phyloP scores from a whole-genome alignment of 2,797 vertebrate genomes.

The Epinephelus coioides region DNA sequence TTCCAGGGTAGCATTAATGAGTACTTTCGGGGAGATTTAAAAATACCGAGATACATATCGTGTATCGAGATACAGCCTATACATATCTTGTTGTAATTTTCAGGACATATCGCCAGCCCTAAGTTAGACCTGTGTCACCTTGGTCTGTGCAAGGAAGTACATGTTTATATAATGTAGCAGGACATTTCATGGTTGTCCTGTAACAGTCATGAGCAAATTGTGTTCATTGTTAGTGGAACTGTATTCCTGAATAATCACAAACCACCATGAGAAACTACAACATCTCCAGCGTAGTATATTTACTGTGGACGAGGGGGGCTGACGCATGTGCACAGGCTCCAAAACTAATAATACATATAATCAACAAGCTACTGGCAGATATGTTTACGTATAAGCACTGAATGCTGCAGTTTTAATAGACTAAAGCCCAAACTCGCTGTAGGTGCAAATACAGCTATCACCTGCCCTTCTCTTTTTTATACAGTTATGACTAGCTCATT shows the following conservation, averaged over 20 bases:
- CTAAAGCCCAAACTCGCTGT: background rate
- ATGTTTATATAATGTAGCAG: background rate
- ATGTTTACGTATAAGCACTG: background rate
- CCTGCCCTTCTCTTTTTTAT: background rate
- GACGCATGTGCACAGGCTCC: no score
- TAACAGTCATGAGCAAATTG: background rate
- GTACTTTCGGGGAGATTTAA: no score
- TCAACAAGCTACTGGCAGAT: no score
- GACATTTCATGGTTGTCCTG: background rate
- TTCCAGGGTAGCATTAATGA: no score
- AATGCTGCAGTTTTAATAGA: background rate
- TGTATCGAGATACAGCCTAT: no score
- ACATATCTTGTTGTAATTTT: no score
- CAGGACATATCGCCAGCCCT: no score
- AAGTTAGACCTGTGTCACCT: background rate
- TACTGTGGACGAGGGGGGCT: no score
- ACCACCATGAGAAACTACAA: no score
- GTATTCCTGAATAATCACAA: background rate
- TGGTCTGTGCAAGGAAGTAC: constrained; percentile 6
- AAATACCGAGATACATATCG: no score
- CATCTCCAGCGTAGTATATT: no score
- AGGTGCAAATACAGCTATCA: background rate
- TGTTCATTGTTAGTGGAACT: background rate
- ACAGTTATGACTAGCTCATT: background rate
- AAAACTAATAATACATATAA: no score